Base-by-base conservation (phyloP, 53 echinoderm and acorn worm species). In the Echinarachnius parma region DNA sequence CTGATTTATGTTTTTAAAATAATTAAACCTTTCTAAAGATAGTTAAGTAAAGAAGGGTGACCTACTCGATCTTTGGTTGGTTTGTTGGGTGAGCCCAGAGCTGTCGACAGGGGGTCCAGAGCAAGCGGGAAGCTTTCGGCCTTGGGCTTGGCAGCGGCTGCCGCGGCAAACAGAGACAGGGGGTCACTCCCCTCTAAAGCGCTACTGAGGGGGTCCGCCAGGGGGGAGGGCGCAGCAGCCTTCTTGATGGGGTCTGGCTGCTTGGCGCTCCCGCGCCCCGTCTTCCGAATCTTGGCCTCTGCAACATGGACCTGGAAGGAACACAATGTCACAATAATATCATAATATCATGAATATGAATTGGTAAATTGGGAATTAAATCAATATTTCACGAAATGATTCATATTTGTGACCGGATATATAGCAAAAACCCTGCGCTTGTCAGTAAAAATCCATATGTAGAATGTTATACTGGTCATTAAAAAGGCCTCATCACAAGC, bases 181-280 rank as follows among this genome's bases (percentile, higher is more conserved):
- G 98, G 98, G 64, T 98, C 98, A 24, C 77, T 59, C 8, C 98
- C 98, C 49, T 98, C 98, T 48, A 98, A 34, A 21, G 91, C 83
- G 33, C 79, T 75, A 19, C 91, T 78, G 48, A 96, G 49, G 9
- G 98, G 91, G 69, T 98, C 91, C 24, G 42, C 56, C 21, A 69
- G 22, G 4, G 59, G 18, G 27, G 71, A 28, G 2, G 86, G 56
- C n/a, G n/a, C n/a, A n/a, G n/a, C n/a, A 13, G 69, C 31, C 10
- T 78, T 44, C 68, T 92, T 92, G 31, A 77, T 22, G 2, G 78
- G 49, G 4, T 53, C 69, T 34, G 45, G 64, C 44, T 85, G 81
- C 59, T 84, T 84, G 20, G 46, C 36, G 44, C 34, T 53, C 24
- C 46, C 48, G 34, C 77, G 64, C 22, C 42, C 53, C 14, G 46